A percentile compares a stretch with the other conserved stretches of the same genome.
phyloP scores from a whole-genome alignment of 2,888 invertebrate genomes.

The Drosophila multiciliata region DNA sequence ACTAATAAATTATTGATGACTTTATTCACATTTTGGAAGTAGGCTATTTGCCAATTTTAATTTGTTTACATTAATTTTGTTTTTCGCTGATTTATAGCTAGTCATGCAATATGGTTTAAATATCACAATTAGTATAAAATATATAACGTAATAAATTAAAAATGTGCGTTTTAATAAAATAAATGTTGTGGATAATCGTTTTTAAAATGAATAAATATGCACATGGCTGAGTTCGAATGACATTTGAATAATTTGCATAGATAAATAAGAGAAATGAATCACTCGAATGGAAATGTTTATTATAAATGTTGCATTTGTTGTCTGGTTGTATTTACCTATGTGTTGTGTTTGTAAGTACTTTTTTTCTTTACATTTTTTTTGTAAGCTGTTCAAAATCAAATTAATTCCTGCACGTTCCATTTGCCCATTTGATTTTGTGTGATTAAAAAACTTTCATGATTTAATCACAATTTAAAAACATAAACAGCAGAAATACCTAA shows the following conservation, averaged over 20 bases:
- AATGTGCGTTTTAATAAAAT: neutral
- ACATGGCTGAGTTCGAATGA: slow-evolving; percentile 20
- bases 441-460: slow-evolving; percentile 10
- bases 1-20: neutral
- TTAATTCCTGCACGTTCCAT: slow-evolving; percentile 27
- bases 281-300: neutral
- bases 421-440: slow-evolving; percentile 7
- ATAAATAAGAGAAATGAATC: slow-evolving; percentile 23
- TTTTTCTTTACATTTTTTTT: no score
- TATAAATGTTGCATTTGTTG: slow-evolving; percentile 10
- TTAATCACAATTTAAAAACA: slow-evolving; percentile 11
- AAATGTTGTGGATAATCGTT: slow-evolving; percentile 12
- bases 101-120: slow-evolving; percentile 11
- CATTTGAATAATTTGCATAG: slow-evolving; percentile 23
- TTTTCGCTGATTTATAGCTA: neutral
- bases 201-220: slow-evolving; percentile 10
- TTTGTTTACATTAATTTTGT: neutral
- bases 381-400: slow-evolving; percentile 7
- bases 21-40: neutral
- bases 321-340: neutral
- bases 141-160: neutral
- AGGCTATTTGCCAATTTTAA: neutral
- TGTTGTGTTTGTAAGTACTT: slow-evolving; percentile 5
- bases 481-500: neutral
- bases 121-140: slow-evolving; percentile 12